These are phyloP conservation scores for Hanleya hanleyi DNA, from an alignment of 2,888 invertebrate species.

Conservation along the genomic window DNA sequence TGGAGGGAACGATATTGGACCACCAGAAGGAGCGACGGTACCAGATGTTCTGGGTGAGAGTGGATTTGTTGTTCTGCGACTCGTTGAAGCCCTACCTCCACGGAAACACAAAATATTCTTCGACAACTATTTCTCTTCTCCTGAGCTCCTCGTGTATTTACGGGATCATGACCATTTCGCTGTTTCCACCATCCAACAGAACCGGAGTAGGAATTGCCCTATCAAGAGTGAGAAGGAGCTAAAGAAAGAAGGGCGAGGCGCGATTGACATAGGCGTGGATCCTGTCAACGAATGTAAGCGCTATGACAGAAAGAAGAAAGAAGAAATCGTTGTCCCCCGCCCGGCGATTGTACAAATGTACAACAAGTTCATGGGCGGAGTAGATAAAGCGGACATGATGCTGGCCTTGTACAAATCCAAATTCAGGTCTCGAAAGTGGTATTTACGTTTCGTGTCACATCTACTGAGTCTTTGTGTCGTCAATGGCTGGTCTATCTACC, in stretches of 20 bases:
- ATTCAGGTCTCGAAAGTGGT: slow-evolving; percentile 15
- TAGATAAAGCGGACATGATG: slow-evolving; percentile 24
- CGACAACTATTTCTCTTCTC: slow-evolving; percentile 22
- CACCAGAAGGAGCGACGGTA: background rate
- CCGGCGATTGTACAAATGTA: slow-evolving; percentile 14
- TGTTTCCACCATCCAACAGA: background rate
- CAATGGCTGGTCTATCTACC: slow-evolving; percentile 15
- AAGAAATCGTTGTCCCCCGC: slow-evolving; percentile 6
- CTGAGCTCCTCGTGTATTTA: background rate
- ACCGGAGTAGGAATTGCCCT: background rate
- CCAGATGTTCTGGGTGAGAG: slow-evolving; percentile 23
- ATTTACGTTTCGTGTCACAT: slow-evolving; percentile 11
- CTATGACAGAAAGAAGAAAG: slow-evolving; percentile 10
- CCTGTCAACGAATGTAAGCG: slow-evolving; percentile 8
- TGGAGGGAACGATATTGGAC: slow-evolving; percentile 19
- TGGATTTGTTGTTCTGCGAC: slow-evolving; percentile 24
- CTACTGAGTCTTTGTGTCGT: slow-evolving; percentile 6
- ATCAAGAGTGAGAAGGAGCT: slow-evolving; percentile 6
- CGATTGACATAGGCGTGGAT: slow-evolving; percentile 1
- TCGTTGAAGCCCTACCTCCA: slow-evolving; percentile 12
- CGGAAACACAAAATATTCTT: slow-evolving; percentile 33
- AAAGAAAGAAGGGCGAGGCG: background rate
- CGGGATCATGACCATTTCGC: background rate
- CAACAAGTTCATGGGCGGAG: slow-evolving; percentile 24
- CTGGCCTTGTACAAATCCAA: slow-evolving; percentile 10